Percentiles rank a stretch among this genome's conserved stretches.
Evolutionary conservation across 1,140 invertebrate species (phyloP).

Genomic region (Acromyrmex heyeri): DNA sequence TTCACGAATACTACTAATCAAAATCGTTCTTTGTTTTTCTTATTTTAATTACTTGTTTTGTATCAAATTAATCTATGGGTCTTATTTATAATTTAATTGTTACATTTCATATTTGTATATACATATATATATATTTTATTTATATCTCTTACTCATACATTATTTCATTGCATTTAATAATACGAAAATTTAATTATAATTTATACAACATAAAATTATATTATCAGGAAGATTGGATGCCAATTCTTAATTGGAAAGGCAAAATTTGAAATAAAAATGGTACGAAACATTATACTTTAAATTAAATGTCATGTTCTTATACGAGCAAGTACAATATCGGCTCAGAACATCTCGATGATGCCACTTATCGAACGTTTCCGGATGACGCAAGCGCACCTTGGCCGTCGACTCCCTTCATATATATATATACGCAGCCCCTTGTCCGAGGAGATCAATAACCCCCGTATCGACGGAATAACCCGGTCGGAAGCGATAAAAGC

Average conservation of each 20-base stretch:
- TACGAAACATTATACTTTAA: not conserved
- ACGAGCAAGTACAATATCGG: not conserved
- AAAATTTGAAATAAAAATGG: not conserved
- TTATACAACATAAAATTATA: not conserved
- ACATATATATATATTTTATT: too few relatives aligned
- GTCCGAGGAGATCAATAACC: conserved; percentile 69
- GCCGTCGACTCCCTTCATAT: conserved; percentile 22
- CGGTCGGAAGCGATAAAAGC: conserved; percentile 39
- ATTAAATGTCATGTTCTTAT: not conserved
- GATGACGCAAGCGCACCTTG: conserved; percentile 69
- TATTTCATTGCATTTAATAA: not conserved
- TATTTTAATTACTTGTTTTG: not conserved
- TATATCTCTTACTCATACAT: not conserved
- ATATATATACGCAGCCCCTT: conserved; percentile 36
- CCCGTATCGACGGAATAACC: conserved; percentile 56
- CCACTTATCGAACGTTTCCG: conserved; percentile 69
- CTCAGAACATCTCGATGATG: conserved; percentile 22
- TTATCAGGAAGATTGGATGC: not conserved
- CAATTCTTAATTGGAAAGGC: not conserved
- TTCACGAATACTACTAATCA: not conserved
- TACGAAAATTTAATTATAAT: not conserved
- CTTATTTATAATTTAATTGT: not conserved
- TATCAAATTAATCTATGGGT: not conserved
- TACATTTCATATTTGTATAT: too few relatives aligned
- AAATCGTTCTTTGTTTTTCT: not conserved